phyloP scores from a whole-genome alignment of 2,113 vertebrate species.

The Actenoides lindsayi region DNA sequence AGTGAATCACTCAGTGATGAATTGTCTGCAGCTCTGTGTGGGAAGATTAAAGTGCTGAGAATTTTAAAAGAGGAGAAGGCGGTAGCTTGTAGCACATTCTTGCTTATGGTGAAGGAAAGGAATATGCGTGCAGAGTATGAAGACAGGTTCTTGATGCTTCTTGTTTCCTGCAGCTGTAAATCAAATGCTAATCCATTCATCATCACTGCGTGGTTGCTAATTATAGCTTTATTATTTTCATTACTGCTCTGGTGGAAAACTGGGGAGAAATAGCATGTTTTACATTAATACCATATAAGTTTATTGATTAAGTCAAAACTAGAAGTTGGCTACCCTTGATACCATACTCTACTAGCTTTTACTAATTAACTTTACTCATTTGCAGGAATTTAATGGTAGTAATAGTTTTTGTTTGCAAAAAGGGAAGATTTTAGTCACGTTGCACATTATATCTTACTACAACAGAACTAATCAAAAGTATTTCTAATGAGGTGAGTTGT shows the following conservation, averaged over 20 bases:
- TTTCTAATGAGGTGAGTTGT: neutral
- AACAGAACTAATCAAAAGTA: neutral
- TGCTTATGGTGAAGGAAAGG: neutral
- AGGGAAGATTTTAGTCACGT: neutral
- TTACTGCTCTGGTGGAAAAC: neutral
- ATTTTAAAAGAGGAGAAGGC: neutral
- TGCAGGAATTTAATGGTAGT: neutral
- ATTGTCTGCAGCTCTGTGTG: constrained; percentile 33
- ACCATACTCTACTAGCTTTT: neutral
- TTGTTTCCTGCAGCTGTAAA: neutral
- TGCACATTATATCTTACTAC: rapidly evolving
- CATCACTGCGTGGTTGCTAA: neutral
- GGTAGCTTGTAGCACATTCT: neutral
- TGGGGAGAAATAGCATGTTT: neutral
- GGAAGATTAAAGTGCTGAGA: constrained; percentile 23
- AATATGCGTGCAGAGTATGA: neutral
- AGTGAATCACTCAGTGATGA: neutral
- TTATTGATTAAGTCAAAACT: neutral
- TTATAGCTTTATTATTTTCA: neutral
- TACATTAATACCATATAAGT: neutral
- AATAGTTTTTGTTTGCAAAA: neutral
- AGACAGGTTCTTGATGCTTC: neutral
- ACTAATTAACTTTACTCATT: neutral
- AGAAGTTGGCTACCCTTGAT: neutral
- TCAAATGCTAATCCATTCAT: neutral